Base-by-base conservation (phyloP, 2,888 invertebrate species). In the Ectemnius lituratus region DNA sequence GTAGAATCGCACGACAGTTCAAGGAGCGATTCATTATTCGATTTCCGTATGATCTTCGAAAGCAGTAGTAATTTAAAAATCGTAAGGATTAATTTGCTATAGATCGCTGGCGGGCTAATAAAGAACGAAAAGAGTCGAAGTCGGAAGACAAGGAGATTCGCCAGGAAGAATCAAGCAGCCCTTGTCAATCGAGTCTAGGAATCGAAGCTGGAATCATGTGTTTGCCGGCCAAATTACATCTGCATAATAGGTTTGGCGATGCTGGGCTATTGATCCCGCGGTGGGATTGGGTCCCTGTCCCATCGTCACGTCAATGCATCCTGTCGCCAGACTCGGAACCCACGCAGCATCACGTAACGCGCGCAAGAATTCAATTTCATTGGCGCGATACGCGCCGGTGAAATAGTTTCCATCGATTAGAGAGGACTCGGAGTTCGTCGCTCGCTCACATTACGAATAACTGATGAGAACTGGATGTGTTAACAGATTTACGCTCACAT, bases 191-290 rank as follows among this genome's bases (percentile, higher is more conserved):
- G 82, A 76, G 81, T 80, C 52, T 4, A 80, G 80, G 76, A 86
- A 86, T 86, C 83, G 79, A 82, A 80, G 78, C 72, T 59, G 75
- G 77, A 37, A 37, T 71, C 80, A 82, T 85, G 83, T 86, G 85
- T 87, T 88, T 88, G 87, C 84, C 83, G 81, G 86, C 83, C 83
- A 88, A 88, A 88, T 88, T 88, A 88, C 88, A 88, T 88, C 87
- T 86, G 88, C 87, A 88, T 88, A 88, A 88, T 88, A 88, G 87
- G 84, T 84, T 37, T 77, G 76, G 85, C 80, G 86, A 84, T 83
- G 80, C 79, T 37, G 37, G 37, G 83, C 79, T 88, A 88, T 88
- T 85, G 87, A 88, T 85, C 87, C 87, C 76, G 76, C 82, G 85
- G 85, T 73, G 77, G 80, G 81, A 11, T 37, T 6, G 37, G 37